Conservation (phyloP, 2,113 vertebrate genomes). For the Sapayoa aenigma region DNA sequence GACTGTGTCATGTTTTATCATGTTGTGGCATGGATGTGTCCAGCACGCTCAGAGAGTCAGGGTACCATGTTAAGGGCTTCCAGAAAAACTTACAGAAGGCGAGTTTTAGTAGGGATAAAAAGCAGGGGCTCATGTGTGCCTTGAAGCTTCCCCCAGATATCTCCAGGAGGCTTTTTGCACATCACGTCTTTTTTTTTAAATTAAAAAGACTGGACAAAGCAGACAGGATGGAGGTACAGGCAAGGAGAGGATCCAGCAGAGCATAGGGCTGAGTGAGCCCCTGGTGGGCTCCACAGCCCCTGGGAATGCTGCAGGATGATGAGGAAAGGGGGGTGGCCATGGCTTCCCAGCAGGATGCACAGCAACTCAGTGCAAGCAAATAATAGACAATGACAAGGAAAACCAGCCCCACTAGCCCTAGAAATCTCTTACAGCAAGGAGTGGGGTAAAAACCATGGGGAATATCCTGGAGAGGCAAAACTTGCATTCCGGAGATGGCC, state of each 20-base stretch:
- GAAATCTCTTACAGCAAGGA: slow-evolving; percentile 3
- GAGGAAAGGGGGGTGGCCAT: not conserved
- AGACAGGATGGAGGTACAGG: not conserved
- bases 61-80: not conserved
- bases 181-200: not conserved
- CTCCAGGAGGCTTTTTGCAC: not conserved
- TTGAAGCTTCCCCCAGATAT: not conserved
- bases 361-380: not conserved
- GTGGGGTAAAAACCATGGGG: not conserved
- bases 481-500: not conserved
- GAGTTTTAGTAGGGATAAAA: not conserved
- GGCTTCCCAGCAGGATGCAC: not conserved
- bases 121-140: not conserved
- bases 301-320: not conserved
- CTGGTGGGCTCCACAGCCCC: not conserved
- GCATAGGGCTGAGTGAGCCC: not conserved
- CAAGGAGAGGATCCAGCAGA: not conserved
- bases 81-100: not conserved
- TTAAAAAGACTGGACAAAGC: not conserved
- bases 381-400: not conserved
- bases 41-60: not conserved
- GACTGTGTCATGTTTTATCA: not conserved
- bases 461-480: slow-evolving; percentile 1
- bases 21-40: accelerated
- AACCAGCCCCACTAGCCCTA: not conserved